Evolutionary conservation across 2,113 vertebrate genomes (phyloP).

Genomic region (Naja naja): DNA sequence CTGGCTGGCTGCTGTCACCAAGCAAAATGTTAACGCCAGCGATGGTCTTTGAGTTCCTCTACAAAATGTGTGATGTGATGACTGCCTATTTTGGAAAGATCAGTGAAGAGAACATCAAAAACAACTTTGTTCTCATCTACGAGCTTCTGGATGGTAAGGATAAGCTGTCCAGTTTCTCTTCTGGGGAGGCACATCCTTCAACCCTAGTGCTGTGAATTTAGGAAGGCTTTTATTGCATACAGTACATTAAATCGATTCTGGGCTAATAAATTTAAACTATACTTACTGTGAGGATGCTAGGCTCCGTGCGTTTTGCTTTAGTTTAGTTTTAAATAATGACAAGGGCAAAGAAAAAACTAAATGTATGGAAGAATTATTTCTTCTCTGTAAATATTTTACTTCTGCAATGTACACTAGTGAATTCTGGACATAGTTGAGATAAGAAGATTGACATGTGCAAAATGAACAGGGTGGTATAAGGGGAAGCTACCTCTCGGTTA

Average conservation of each 20-base stretch:
- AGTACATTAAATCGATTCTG: neutral
- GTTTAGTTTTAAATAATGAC: neutral
- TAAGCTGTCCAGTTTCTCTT: neutral
- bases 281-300: neutral
- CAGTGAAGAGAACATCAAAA: constrained; percentile 99
- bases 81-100: constrained; percentile 99
- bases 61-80: constrained; percentile 99
- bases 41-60: constrained; percentile 99
- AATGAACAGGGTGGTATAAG: neutral
- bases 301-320: neutral
- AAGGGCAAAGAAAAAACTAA: neutral
- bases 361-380: neutral
- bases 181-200: rapidly evolving
- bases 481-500: neutral
- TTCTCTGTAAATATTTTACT: neutral
- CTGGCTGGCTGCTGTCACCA: constrained; percentile 98
- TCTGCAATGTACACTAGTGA: neutral
- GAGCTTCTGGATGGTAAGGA: constrained; percentile 93
- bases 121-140: constrained; percentile 99
- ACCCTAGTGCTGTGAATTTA: rapidly evolving
- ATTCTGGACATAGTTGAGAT: neutral
- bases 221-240: neutral
- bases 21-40: constrained; percentile 99
- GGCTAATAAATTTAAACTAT: neutral
- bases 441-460: neutral